phyloP scores from a whole-genome alignment of 2,113 vertebrate genomes.

The Polypterus bichir region DNA sequence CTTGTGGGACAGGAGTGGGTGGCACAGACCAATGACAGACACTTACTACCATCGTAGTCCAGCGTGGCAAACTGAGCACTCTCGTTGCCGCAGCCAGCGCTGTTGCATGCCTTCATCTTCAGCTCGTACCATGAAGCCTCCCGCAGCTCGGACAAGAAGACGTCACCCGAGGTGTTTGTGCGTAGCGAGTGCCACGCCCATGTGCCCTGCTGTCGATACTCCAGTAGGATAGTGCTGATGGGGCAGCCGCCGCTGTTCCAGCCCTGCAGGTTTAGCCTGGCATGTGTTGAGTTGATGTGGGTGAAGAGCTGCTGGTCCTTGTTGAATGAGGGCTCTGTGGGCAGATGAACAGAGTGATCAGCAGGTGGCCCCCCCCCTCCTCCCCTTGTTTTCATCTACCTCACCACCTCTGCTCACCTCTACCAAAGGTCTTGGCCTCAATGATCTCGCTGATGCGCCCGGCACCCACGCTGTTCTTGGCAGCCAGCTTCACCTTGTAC shows the following conservation, averaged over 20 bases:
- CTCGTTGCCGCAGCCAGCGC: slow-evolving; percentile 92
- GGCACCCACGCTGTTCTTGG: slow-evolving; percentile 93
- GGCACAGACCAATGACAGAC: too few species aligned
- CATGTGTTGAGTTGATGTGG: slow-evolving; percentile 91
- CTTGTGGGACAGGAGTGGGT: background rate
- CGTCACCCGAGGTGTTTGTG: slow-evolving; percentile 75
- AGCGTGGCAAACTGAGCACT: slow-evolving; percentile 85
- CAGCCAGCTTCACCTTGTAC: slow-evolving; percentile 97
- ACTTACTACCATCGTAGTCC: slow-evolving; percentile 95
- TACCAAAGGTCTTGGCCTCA: slow-evolving; percentile 90
- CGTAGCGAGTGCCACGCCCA: slow-evolving; percentile 86
- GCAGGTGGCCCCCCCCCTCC: background rate
- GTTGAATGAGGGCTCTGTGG: slow-evolving; percentile 87
- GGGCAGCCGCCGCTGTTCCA: slow-evolving; percentile 95
- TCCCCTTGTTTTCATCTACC: background rate
- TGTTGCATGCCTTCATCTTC: slow-evolving; percentile 96
- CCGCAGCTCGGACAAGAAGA: slow-evolving; percentile 83
- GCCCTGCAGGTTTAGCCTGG: slow-evolving; percentile 87
- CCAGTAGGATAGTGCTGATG: slow-evolving; percentile 74
- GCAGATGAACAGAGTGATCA: slow-evolving; percentile 12
- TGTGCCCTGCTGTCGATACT: slow-evolving; percentile 86
- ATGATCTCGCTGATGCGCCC: slow-evolving; percentile 98
- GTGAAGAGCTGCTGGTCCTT: slow-evolving; percentile 94
- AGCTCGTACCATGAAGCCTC: slow-evolving; percentile 97
- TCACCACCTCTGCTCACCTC: slow-evolving; percentile 50